Percentiles rank a stretch among this genome's conserved stretches.
Evolutionary conservation across 2,797 vertebrate genomes (phyloP).

Genomic region (Mastacembelus armatus): DNA sequence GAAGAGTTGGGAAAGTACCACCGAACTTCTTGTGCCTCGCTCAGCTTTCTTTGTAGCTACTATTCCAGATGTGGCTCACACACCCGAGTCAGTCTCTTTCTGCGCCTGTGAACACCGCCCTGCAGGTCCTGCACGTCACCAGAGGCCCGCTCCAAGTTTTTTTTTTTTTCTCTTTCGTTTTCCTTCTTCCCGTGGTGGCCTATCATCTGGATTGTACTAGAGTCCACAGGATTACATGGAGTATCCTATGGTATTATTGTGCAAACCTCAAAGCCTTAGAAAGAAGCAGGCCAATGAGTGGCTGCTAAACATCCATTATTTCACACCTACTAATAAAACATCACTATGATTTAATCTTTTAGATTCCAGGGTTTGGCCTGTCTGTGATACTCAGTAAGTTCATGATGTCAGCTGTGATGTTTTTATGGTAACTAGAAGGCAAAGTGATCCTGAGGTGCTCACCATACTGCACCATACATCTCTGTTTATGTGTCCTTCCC

Average conservation of each 20-base stretch:
- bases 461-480: neutral
- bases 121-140: slow-evolving; percentile 82
- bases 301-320: slow-evolving; percentile 1
- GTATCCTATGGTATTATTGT: slow-evolving; percentile 25
- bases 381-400: neutral
- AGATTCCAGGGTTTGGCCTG: neutral
- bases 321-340: slow-evolving; percentile 2
- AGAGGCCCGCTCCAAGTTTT: slow-evolving; percentile 50
- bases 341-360: neutral
- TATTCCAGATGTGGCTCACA: slow-evolving; percentile 86
- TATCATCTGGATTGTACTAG: slow-evolving; percentile 49
- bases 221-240: slow-evolving; percentile 28
- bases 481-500: neutral
- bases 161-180: no score
- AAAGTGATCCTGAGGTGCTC: neutral
- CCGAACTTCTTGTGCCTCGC: slow-evolving; percentile 65
- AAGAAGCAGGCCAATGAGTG: neutral
- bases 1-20: slow-evolving; percentile 56
- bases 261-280: slow-evolving; percentile 24
- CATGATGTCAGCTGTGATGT: neutral
- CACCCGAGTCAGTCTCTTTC: slow-evolving; percentile 75
- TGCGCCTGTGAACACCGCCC: slow-evolving; percentile 85
- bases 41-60: slow-evolving; percentile 72
- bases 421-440: neutral
- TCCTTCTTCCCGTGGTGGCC: slow-evolving; percentile 28